phyloP scores from a whole-genome alignment of 2,888 invertebrate species.

The Cybosia mesomella region DNA sequence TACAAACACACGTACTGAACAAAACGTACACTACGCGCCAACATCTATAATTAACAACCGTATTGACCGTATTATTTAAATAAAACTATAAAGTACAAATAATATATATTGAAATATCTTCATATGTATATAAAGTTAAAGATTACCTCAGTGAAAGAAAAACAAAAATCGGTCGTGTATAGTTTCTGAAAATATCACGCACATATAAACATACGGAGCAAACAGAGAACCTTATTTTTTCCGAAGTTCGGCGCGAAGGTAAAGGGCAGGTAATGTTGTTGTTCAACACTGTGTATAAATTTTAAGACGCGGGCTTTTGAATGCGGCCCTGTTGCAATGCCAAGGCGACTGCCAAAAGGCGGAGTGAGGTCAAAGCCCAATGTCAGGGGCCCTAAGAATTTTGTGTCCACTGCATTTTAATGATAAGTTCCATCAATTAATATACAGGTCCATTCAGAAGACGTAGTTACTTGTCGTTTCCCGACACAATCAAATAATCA shows the following conservation, averaged over 20 bases:
- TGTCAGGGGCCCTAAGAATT: conserved; percentile 85
- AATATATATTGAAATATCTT: not conserved
- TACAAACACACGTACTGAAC: conserved; percentile 52
- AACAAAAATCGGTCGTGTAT: not conserved
- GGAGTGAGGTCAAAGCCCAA: conserved; percentile 77
- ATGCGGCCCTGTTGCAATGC: conserved; percentile 79
- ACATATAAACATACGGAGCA: not conserved
- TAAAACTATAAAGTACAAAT: conserved; percentile 29
- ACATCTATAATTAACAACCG: conserved; percentile 61
- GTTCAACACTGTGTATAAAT: conserved; percentile 56
- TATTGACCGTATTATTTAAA: conserved; percentile 51
- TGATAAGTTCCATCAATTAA: conserved; percentile 36
- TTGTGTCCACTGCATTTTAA: conserved; percentile 63
- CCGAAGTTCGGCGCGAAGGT: conserved; percentile 35
- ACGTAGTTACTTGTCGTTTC: not conserved
- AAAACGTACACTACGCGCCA: conserved; percentile 53
- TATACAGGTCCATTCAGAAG: conserved; percentile 32
- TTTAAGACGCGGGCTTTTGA: conserved; percentile 67
- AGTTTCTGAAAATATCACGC: conserved; percentile 25
- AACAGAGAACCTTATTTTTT: not conserved
- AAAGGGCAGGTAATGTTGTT: conserved; percentile 47
- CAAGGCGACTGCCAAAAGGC: conserved; percentile 84
- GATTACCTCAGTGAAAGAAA: not conserved
- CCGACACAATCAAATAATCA: not conserved
- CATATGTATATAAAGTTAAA: not conserved